Base-by-base conservation (phyloP, 2,888 invertebrate genomes). In the Schizotus pectinicornis region DNA sequence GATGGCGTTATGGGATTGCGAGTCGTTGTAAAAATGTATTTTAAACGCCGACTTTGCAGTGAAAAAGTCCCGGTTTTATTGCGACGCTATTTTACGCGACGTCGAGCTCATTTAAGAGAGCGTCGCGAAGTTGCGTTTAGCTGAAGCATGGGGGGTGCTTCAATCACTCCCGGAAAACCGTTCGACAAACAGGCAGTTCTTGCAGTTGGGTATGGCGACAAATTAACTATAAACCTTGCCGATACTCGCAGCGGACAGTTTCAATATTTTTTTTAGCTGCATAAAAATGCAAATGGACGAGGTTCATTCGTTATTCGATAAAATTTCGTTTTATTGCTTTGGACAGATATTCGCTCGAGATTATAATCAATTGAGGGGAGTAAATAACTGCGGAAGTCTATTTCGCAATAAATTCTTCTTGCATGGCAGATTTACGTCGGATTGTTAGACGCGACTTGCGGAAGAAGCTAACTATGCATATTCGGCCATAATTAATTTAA, bases 1-100 rank as follows among this genome's bases (percentile, higher is more conserved):
- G 22, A 22, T 22, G 22, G 22, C 22, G 22, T 22, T 22, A 5
- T 22, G 22, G 22, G 22, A 22, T 52, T 41, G 43, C 36, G 33
- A 35, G 31, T 36, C 11, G 43, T 52, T 43, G 43, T 14, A 36
- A 13, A 38, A 32, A 22, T 36, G 31, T 30, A 51, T 22, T 42
- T 42, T 35, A 35, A 51, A 38, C 9, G 33, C 14, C 9, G 9
- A 11, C 36, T 11, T 9, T 39, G 11, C 32, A 32, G 32, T 34
- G 11, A 41, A 22, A 31, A 41, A 39, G 22, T 39, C n/a, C 3
- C 31, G 37, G 11, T 52, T 52, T 52, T 42, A 42, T 51, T 42
- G 37, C 31, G 14, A 37, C 30, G 47, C 47, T 14, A 42, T 52
- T 52, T 52, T 43, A 43, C 52, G 43, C 52, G 32, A 43, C 43